Evolutionary conservation across 2,113 vertebrate genomes (phyloP).

Genomic region (Psephotus haematonotus): DNA sequence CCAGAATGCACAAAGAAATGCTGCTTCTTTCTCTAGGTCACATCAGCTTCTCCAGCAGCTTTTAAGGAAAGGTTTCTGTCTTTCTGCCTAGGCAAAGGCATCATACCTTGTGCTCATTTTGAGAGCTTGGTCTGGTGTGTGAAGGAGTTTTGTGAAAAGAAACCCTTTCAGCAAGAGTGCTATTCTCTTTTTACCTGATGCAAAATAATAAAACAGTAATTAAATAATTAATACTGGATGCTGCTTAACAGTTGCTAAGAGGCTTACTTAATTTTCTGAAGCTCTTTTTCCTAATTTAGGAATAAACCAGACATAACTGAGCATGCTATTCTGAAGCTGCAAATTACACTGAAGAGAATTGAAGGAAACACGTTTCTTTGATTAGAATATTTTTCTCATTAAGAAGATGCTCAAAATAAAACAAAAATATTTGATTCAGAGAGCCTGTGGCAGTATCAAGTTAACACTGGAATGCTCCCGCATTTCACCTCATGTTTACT

Average conservation of each 20-base stretch:
- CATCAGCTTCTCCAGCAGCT: not conserved
- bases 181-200: not conserved
- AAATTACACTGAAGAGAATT: slow-evolving; percentile 24
- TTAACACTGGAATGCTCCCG: not conserved
- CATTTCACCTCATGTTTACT: slow-evolving; percentile 53
- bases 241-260: slow-evolving; percentile 33
- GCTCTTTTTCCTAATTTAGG: not conserved
- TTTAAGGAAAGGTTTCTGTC: not conserved
- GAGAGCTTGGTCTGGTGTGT: not conserved
- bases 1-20: not conserved
- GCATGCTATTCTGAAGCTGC: not conserved
- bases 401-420: slow-evolving; percentile 48
- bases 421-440: slow-evolving; percentile 40
- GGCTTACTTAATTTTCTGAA: slow-evolving; percentile 3
- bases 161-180: not conserved
- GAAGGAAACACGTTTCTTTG: slow-evolving; percentile 47
- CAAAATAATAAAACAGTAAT: slow-evolving; percentile 2
- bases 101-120: accelerated
- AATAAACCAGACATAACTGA: slow-evolving; percentile 42
- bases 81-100: not conserved
- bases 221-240: slow-evolving; percentile 42
- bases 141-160: not conserved
- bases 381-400: slow-evolving; percentile 68
- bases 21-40: not conserved
- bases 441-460: slow-evolving; percentile 40